Evolutionary conservation across 2,888 invertebrate species (phyloP).

Genomic region (Diachrysia chrysitis): DNA sequence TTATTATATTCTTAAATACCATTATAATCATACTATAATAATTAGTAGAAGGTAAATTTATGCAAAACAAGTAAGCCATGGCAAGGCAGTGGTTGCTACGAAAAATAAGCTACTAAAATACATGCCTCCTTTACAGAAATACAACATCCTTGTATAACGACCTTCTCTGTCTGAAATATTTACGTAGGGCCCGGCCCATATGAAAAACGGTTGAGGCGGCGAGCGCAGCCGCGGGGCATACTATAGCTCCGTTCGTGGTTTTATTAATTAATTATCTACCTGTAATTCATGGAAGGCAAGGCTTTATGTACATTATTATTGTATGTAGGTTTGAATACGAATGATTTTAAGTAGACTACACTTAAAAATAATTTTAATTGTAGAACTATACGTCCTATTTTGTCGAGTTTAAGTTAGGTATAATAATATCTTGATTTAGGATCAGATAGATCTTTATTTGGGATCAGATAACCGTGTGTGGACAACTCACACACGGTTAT

Average conservation of each 20-base stretch:
- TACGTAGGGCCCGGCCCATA: conserved; percentile 52
- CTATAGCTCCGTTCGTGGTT: conserved; percentile 52
- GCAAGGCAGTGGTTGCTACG: too few relatives aligned
- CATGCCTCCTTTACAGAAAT: conserved; percentile 23
- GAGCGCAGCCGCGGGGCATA: conserved; percentile 40
- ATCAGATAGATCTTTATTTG: too few relatives aligned
- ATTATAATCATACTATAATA: too few relatives aligned
- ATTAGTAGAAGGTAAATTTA: too few relatives aligned
- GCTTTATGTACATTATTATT: conserved; percentile 44
- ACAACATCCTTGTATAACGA: conserved; percentile 20
- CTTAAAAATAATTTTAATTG: too few relatives aligned
- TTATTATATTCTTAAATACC: too few relatives aligned
- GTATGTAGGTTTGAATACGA: conserved; percentile 17
- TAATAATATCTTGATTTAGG: too few relatives aligned
- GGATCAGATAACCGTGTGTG: too few relatives aligned
- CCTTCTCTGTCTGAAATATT: conserved; percentile 64
- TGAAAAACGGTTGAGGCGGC: conserved; percentile 60
- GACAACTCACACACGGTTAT: too few relatives aligned
- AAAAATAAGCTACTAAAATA: neutral
- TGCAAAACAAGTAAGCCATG: too few relatives aligned
- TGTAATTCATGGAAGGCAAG: conserved; percentile 40
- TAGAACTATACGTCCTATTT: neutral
- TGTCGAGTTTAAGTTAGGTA: neutral
- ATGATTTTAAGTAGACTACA: neutral
- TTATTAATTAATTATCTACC: conserved; percentile 57